These are phyloP conservation scores for Conus canariensis DNA, from an alignment of 2,888 invertebrate genomes.

Conservation along the genomic window DNA sequence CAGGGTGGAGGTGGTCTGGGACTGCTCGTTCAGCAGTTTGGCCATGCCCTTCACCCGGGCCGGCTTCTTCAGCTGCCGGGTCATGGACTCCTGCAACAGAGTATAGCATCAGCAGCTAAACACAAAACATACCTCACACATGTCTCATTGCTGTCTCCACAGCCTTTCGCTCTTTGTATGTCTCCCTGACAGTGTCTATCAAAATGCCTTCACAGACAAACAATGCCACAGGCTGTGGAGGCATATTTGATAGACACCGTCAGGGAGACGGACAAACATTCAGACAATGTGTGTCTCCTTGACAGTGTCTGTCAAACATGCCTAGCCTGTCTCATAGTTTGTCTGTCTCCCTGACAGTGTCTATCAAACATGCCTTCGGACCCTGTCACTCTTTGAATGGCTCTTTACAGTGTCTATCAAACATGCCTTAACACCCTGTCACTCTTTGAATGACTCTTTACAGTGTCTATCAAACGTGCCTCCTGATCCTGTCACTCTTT, in stretches of 20 bases:
- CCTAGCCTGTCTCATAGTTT: no score
- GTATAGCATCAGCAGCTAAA: no score
- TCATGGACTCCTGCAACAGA: slow-evolving; percentile 21
- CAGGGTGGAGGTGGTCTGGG: slow-evolving; percentile 25
- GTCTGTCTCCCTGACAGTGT: no score
- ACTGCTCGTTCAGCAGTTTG: slow-evolving; percentile 12
- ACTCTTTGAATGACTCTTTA: no score
- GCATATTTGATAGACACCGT: neutral
- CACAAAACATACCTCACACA: neutral
- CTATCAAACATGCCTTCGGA: no score
- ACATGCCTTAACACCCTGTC: no score
- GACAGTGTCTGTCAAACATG: no score
- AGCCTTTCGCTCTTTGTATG: neutral
- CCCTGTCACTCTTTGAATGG: no score
- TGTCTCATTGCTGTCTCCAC: neutral
- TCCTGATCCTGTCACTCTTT: no score
- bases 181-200: neutral
- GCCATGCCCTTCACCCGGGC: slow-evolving; percentile 8
- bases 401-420: no score
- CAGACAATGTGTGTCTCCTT: neutral
- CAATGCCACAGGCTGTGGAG: no score
- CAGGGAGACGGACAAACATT: slow-evolving; percentile 12
- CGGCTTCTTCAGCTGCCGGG: neutral
- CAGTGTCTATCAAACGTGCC: no score
- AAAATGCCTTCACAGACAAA: neutral